Evolutionary conservation across 2,113 vertebrate species (phyloP).

Genomic region (Ia io): DNA sequence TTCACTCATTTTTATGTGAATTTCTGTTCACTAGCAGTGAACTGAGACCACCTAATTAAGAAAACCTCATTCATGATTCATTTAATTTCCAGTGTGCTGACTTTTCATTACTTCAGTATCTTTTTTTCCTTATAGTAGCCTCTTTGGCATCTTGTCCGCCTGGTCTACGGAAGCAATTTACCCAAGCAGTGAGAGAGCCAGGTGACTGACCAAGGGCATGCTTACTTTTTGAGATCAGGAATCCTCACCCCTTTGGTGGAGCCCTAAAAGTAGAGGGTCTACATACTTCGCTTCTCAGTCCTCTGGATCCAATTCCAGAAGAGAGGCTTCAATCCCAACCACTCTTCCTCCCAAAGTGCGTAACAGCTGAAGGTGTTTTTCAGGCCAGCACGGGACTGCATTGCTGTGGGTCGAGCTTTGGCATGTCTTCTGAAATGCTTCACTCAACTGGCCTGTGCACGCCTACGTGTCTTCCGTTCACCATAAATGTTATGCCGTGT

Average conservation of each 20-base stretch:
- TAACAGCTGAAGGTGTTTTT: not conserved
- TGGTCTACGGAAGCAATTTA: not conserved
- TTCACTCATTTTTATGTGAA: conserved; percentile 50
- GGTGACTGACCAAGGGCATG: not conserved
- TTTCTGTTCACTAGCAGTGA: conserved; percentile 34
- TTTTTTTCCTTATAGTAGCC: not conserved
- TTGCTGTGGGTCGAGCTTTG: not conserved
- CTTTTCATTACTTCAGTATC: not conserved
- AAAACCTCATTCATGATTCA: not conserved
- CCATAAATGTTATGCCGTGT: not conserved
- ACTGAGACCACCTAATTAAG: not conserved
- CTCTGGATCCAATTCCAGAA: not conserved
- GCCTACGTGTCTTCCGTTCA: not conserved
- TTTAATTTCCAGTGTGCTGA: not conserved
- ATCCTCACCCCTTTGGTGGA: not conserved
- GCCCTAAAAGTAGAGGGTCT: not conserved
- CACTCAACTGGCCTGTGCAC: not conserved
- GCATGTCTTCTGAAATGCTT: not conserved
- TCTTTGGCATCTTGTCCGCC: not conserved
- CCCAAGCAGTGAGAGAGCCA: not conserved
- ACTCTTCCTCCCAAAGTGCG: rapidly evolving
- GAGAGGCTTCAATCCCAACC: not conserved
- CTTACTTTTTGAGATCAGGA: not conserved
- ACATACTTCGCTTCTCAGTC: not conserved
- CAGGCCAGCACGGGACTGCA: not conserved